Percentiles rank a stretch among this genome's conserved stretches.
phyloP scores from a whole-genome alignment of 1,140 invertebrate genomes.

The Frieseomelitta varia region DNA sequence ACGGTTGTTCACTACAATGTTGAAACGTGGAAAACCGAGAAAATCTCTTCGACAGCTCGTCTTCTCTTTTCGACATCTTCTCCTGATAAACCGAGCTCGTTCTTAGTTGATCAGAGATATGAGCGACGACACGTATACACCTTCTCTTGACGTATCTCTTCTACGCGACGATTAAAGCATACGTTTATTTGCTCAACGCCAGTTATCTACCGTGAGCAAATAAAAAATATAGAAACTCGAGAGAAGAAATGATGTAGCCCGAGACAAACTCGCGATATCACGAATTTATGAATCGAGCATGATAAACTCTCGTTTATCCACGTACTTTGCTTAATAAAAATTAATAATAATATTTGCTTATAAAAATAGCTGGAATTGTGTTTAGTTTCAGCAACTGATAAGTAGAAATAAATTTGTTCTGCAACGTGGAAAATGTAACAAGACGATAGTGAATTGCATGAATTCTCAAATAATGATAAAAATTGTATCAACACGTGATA shows the following conservation, averaged over 20 bases:
- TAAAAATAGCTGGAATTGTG: no score
- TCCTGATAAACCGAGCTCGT: neutral
- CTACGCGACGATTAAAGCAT: neutral
- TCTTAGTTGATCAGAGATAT: neutral
- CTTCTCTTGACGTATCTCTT: neutral
- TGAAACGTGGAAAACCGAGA: neutral
- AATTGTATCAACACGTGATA: no score
- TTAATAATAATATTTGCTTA: no score
- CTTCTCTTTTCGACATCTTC: neutral
- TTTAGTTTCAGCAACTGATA: no score
- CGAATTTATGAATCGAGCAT: neutral
- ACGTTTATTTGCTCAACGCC: conserved; percentile 10
- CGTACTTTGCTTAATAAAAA: no score
- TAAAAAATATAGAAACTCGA: neutral
- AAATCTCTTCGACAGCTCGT: neutral
- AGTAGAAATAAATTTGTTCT: no score
- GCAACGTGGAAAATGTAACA: no score
- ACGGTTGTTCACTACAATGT: no score
- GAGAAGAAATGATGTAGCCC: neutral
- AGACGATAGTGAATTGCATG: no score
- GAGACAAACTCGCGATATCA: neutral
- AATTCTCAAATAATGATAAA: no score
- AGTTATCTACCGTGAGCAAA: conserved; percentile 12
- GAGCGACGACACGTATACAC: neutral
- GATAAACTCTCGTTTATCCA: neutral